A percentile compares a stretch with the other conserved stretches of the same genome.
phyloP scores from a whole-genome alignment of 2,113 vertebrate species.

The Fulica atra region DNA sequence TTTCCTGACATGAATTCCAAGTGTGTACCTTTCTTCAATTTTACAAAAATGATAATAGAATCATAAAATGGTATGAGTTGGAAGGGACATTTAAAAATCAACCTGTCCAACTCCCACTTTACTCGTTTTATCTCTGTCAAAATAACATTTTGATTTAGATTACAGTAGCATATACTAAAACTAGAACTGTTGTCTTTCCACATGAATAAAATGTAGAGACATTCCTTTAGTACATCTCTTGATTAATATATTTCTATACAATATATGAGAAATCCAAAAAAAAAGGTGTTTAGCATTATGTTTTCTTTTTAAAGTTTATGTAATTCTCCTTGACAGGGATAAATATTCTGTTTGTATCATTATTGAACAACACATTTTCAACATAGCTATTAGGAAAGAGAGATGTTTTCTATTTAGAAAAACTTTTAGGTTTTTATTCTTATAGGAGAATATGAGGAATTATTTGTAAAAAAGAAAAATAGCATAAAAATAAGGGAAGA shows the following conservation, averaged over 20 bases:
- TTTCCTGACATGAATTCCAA: not conserved
- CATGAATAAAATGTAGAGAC: not conserved
- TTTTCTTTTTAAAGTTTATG: not conserved
- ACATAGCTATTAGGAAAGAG: not conserved
- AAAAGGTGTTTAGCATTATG: not conserved
- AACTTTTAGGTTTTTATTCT: not conserved
- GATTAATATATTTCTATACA: not conserved
- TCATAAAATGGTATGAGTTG: not conserved
- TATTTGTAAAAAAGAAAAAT: conserved; percentile 34
- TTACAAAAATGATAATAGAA: not conserved
- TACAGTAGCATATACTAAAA: not conserved
- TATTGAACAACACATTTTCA: not conserved
- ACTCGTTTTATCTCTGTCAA: not conserved
- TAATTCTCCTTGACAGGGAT: not conserved
- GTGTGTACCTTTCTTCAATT: not conserved
- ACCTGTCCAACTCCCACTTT: not conserved
- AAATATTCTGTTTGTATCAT: not conserved
- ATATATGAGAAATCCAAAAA: not conserved
- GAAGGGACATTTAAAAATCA: not conserved
- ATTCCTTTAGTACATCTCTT: not conserved
- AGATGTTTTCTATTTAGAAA: not conserved
- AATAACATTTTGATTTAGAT: not conserved
- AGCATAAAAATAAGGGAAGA: conserved; percentile 35
- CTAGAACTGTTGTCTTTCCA: not conserved
- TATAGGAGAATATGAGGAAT: not conserved